Base-by-base conservation (phyloP, 2,113 vertebrate genomes). In the Isichthys henryi region DNA sequence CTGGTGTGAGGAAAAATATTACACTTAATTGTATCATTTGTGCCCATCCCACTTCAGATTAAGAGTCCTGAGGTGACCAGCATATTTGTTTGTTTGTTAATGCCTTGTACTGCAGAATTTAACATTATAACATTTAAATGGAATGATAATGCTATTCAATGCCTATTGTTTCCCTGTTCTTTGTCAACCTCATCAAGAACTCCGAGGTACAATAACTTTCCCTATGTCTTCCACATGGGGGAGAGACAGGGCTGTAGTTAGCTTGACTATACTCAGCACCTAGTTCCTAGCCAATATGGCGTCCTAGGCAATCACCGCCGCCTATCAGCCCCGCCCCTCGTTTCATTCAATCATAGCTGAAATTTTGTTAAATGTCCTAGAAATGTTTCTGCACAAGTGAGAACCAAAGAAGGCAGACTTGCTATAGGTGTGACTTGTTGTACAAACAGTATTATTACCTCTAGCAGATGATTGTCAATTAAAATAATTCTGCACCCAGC, bases 211-310 rank as follows among this genome's bases (percentile, higher is more conserved):
- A 89, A 52, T 83, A 45, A 70, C 87, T 89, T 62, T 92, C 89
- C 91, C 91, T 84, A 58, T 43, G 85, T 92, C 91, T 93, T 93
- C 93, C 93, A 94, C 94, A 92, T 52, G 93, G 93, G 93, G 93
- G 93, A 94, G 93, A 93, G 93, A 91, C 89, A 88, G 90, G 92
- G 92, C 92, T 89, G 74, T 91, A 66, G 58, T 27, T n/a, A 66
- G 58, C 58, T 27, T 66, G 58, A 19, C 53, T 56, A 21, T 56
- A 21, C 53, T 56, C 53, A 21, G 5, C 5, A 56, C 53, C 53
- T 6, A 56, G 53, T 7, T 56, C 1, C 53, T 56, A 56, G 53
- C 53, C 53, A 56, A 56, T 56, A 56, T 56, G 19, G 53, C 19
- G 53, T 56, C 19, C 53, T 56, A 56, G 53, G 19, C 19, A 7